These are phyloP conservation scores for Calosoma granatense DNA, from an alignment of 1,140 invertebrate species.

Conservation along the genomic window DNA sequence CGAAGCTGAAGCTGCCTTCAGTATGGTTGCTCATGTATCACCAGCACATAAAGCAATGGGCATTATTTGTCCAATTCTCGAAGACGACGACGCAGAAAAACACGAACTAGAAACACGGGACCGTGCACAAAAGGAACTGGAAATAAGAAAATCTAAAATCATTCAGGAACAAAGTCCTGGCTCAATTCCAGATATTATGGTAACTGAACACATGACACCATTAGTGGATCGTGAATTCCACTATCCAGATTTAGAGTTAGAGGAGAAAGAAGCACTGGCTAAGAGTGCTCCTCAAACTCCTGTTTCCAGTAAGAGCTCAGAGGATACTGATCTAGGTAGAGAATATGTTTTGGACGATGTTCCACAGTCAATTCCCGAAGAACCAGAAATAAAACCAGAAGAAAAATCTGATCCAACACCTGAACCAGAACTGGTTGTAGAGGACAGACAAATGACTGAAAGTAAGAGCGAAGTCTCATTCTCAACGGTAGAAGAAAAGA, in stretches of 20 bases:
- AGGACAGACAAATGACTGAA: constrained; percentile 34
- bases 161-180: constrained; percentile 37
- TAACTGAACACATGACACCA: constrained; percentile 51
- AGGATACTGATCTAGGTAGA: constrained; percentile 50
- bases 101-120: constrained; percentile 38
- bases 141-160: constrained; percentile 31
- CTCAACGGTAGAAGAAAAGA: constrained; percentile 41
- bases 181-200: constrained; percentile 56
- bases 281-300: constrained; percentile 45
- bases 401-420: constrained; percentile 38
- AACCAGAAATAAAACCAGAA: constrained; percentile 37
- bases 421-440: constrained; percentile 35
- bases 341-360: constrained; percentile 49
- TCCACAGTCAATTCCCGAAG: constrained; percentile 43
- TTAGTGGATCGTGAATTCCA: constrained; percentile 35
- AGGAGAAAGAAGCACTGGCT: constrained; percentile 28
- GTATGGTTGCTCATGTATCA: constrained; percentile 35
- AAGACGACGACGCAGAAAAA: constrained; percentile 43
- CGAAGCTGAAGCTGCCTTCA: constrained; percentile 40
- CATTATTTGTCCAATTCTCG: constrained; percentile 39
- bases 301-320: constrained; percentile 48
- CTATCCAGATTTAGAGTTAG: constrained; percentile 42
- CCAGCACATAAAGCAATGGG: constrained; percentile 31
- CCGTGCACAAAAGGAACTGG: constrained; percentile 37
- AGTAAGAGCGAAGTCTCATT: constrained; percentile 39